Evolutionary conservation across 2,888 invertebrate species (phyloP).

Genomic region (Lissocephala sabroskyi): DNA sequence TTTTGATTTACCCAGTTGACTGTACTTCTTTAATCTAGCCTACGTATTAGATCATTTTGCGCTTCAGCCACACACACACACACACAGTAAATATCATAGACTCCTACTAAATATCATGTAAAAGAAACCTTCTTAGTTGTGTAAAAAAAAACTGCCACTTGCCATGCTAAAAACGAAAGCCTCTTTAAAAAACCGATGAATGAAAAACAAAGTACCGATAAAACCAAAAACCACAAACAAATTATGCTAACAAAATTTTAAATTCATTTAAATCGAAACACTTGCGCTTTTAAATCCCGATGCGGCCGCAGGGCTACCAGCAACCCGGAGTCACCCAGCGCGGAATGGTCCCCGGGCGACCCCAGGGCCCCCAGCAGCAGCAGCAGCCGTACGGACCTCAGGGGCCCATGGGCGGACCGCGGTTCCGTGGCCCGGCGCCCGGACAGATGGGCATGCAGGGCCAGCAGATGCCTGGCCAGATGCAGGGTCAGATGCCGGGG

Average conservation of each 20-base stretch:
- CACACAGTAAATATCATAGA: background rate
- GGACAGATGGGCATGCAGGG: slow-evolving; percentile 49
- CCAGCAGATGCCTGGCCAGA: slow-evolving; percentile 45
- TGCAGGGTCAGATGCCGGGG: slow-evolving; percentile 35
- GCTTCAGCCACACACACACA: slow-evolving; percentile 13
- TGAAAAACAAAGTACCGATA: slow-evolving; percentile 56
- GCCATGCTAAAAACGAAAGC: slow-evolving; percentile 23
- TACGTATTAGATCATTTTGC: slow-evolving; percentile 28
- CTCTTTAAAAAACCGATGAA: slow-evolving; percentile 54
- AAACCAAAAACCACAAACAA: slow-evolving; percentile 25
- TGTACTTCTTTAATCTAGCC: no score
- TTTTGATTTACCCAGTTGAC: no score
- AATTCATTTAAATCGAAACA: slow-evolving; percentile 61
- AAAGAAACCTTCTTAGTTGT: slow-evolving; percentile 37
- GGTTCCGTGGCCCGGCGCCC: slow-evolving; percentile 64
- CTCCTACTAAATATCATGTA: slow-evolving; percentile 36
- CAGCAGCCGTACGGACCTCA: slow-evolving; percentile 73
- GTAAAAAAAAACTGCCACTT: slow-evolving; percentile 22
- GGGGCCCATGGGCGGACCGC: slow-evolving; percentile 69
- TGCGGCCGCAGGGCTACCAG: slow-evolving; percentile 60
- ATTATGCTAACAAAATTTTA: slow-evolving; percentile 61
- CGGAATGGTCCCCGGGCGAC: slow-evolving; percentile 61
- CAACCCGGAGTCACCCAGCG: slow-evolving; percentile 58
- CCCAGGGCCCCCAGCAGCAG: slow-evolving; percentile 75
- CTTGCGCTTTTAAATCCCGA: slow-evolving; percentile 29